Base-by-base conservation (phyloP, 2,888 invertebrate genomes). In the Autographa pulchrina region DNA sequence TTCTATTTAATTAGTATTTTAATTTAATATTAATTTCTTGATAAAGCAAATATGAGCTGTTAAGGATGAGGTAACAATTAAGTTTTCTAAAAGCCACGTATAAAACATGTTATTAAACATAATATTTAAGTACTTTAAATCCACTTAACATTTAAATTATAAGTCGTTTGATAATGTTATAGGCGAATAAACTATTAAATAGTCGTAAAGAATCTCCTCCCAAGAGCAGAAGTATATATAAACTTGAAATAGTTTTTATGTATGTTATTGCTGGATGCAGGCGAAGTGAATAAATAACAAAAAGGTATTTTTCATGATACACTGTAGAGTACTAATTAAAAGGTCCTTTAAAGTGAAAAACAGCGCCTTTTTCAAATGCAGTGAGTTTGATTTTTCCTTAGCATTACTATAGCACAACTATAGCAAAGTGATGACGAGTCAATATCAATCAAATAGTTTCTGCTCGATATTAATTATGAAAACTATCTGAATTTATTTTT, bases 111-210 rank as follows among this genome's bases (percentile, higher is more conserved):
- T 3, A 43, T 43, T 43, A 43, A 43, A 7, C 35, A 8, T 35
- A 35, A 35, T 35, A 35, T 1, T 35, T 8, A 5, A 35, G 8
- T 35, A 35, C 18, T 9, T 9, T 52, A 18, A 9, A 52, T 6
- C 18, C 14, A 52, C 18, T 52, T 18, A 18, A 18, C 18, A n/a
- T 52, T 52, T 6, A 52, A 52, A 48, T 68, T 70, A 70, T 66
- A 70, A 79, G 67, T 25, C 31, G 54, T 62, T 68, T 71, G 65
- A 64, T 70, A 77, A 72, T 8, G 78, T 82, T 73, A 81, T 69
- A 41, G 67, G 0, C 59, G 75, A 77, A 77, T 67, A 75, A 78
- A 82, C 71, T 64, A 78, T 82, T 75, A 80, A 70, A 82, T 8
- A 52, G 58, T 66, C 81, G 68, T 82, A 75, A 82, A 81, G 31